Evolutionary conservation across 2,113 vertebrate genomes (phyloP), one percentile per base, ranked within the genome.

Genomic region (Pipra filicauda): DNA sequence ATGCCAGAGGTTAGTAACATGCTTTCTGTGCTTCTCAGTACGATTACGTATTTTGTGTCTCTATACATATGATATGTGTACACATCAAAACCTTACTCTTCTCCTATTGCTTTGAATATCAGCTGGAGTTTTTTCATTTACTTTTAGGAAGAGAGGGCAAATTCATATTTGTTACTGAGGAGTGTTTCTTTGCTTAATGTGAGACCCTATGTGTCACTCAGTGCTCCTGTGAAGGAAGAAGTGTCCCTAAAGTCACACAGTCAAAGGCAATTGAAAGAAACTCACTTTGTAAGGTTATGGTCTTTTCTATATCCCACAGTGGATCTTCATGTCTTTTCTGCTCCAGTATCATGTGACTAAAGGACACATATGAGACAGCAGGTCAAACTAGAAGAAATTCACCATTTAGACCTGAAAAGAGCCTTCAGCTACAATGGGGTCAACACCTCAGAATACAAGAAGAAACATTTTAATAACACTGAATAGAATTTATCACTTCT

Each of bases 401-500:
- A 23, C 24, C 17, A 6, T 54, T 74, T 78, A 67, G 52, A 74
- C 72, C 39, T 81, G 31, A 74, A 92, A 93, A 88, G 64, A 91
- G 15, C 57, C 58, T 88, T 77, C 30, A 85, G 70, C 79, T 89
- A 12, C 35, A 87, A 37, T 41, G 23, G n/a, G 39, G 44, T 92
- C 71, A 92, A 44, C 13, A 6, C 26, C 85, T 95, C 51, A 91
- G 51, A 89, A 89, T 48, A 64, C 15, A 88, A 69, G 43, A 72
- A 70, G 33, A 87, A 88, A 64, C 28, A 11, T 70, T 83, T 91
- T 87, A 89, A 17, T 61, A 67, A 37, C 15, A 41, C 28, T 35
- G 35, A 92, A 35, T 17, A 85, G 14, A 49, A 70, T 83, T 85
- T 95, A 80, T 85, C 16, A 43, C 89, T 80, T 91, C 26, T 91